Conservation (phyloP, 2,113 vertebrate genomes). For the Macaca mulatta region DNA sequence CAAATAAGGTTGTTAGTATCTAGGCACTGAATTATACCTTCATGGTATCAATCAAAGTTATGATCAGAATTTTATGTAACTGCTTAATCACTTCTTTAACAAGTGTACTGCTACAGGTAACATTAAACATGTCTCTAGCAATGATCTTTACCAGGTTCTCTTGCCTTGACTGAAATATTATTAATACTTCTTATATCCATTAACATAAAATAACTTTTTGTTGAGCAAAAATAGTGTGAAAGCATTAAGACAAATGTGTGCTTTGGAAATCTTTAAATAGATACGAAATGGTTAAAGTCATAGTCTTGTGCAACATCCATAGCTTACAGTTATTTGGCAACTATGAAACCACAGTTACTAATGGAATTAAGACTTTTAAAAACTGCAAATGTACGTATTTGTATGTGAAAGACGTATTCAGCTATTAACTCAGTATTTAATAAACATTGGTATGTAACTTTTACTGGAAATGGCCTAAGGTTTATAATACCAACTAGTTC, state of each 20-base stretch:
- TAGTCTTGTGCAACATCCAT: background rate
- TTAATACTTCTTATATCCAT: background rate
- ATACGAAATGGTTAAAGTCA: background rate
- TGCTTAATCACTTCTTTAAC: background rate
- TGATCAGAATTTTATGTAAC: background rate
- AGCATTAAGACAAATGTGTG: background rate
- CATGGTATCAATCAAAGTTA: background rate
- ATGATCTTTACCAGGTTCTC: background rate
- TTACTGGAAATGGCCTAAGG: background rate
- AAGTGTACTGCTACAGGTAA: background rate
- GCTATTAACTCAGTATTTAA: background rate
- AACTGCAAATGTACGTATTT: background rate
- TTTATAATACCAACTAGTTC: background rate
- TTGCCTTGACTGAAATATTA: slow-evolving; percentile 1
- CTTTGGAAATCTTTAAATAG: background rate
- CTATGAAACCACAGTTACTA: background rate
- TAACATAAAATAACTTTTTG: background rate
- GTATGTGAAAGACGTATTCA: background rate
- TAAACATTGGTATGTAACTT: background rate
- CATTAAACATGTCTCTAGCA: background rate
- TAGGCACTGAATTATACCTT: background rate
- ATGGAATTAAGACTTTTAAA: background rate
- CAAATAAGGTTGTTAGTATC: background rate
- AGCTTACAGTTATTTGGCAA: background rate
- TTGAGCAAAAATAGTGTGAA: background rate